These are phyloP conservation scores for Temnothorax nylanderi DNA, from an alignment of 1,140 invertebrate species.

Conservation along the genomic window DNA sequence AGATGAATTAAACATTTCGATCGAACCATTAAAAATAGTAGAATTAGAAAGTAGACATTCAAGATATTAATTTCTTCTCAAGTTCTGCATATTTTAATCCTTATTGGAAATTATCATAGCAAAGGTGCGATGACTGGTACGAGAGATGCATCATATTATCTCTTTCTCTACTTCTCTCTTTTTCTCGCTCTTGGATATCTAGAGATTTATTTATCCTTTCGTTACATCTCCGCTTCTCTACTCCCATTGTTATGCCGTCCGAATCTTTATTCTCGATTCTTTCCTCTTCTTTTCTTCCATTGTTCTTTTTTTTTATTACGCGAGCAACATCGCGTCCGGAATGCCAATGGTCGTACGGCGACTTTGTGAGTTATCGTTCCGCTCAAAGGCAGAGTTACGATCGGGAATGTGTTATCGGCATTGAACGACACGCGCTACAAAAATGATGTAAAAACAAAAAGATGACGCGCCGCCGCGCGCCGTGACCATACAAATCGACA, in stretches of 20 bases:
- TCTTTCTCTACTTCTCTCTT: background rate
- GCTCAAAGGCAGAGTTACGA: slow-evolving; percentile 34
- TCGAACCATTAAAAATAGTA: background rate
- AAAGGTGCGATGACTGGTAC: background rate
- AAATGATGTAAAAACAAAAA: background rate
- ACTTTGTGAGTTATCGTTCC: slow-evolving; percentile 42
- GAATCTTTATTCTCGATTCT: slow-evolving; percentile 48
- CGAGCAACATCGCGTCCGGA: slow-evolving; percentile 28
- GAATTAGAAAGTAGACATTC: background rate
- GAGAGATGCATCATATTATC: background rate
- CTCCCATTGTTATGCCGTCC: slow-evolving; percentile 30
- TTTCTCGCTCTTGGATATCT: background rate
- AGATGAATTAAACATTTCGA: background rate
- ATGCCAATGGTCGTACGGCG: slow-evolving; percentile 40
- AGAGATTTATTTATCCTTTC: slow-evolving; percentile 39
- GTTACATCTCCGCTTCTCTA: slow-evolving; percentile 9
- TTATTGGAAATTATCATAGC: background rate
- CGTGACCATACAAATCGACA: no score
- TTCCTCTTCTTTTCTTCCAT: slow-evolving; percentile 42
- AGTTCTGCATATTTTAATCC: background rate
- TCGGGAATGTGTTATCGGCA: slow-evolving; percentile 40
- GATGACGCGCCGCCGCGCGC: background rate
- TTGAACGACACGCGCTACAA: background rate
- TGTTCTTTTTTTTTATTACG: slow-evolving; percentile 51
- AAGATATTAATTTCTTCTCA: background rate